A percentile compares a stretch with the other conserved stretches of the same genome.
These are phyloP conservation scores for Halictus quadricinctus DNA, from an alignment of 2,888 invertebrate species.

Conservation along the genomic window DNA sequence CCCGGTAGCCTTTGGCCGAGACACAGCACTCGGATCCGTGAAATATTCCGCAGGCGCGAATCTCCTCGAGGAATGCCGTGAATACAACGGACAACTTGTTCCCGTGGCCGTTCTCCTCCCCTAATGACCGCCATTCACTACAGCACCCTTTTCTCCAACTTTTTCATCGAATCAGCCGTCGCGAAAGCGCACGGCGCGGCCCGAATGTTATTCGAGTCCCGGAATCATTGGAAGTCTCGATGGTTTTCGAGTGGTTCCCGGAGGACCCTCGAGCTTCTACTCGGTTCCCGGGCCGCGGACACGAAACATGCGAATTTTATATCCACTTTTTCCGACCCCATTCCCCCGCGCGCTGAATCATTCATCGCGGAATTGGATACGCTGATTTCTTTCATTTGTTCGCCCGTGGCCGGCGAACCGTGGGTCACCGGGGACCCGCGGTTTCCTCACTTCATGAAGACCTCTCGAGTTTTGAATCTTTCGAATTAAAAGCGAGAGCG, in stretches of 20 bases:
- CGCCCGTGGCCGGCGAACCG: not conserved
- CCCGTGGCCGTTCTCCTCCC: not conserved
- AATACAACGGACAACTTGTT: not conserved
- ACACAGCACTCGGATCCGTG: not conserved
- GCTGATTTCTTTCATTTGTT: not conserved
- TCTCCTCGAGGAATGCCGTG: constrained; percentile 9
- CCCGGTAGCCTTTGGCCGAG: not conserved
- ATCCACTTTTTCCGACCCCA: not conserved
- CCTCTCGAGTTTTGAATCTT: not conserved
- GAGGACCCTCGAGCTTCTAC: constrained; percentile 6
- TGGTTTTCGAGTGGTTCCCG: not conserved
- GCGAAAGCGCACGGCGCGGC: not conserved
- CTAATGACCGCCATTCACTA: constrained; percentile 33
- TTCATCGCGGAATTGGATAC: not conserved
- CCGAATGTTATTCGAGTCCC: constrained; percentile 23
- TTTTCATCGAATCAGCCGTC: constrained; percentile 16
- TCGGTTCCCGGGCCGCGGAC: not conserved
- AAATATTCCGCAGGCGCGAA: constrained; percentile 31
- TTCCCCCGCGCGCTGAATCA: not conserved
- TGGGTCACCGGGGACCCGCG: not conserved
- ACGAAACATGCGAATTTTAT: constrained; percentile 1
- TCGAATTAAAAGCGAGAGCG: not conserved
- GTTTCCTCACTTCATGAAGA: not conserved
- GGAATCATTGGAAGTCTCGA: constrained; percentile 18
- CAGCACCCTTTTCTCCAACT: constrained; percentile 2